Evolutionary conservation across 1,140 invertebrate species (phyloP).

Genomic region (Euglossa dilemma): DNA sequence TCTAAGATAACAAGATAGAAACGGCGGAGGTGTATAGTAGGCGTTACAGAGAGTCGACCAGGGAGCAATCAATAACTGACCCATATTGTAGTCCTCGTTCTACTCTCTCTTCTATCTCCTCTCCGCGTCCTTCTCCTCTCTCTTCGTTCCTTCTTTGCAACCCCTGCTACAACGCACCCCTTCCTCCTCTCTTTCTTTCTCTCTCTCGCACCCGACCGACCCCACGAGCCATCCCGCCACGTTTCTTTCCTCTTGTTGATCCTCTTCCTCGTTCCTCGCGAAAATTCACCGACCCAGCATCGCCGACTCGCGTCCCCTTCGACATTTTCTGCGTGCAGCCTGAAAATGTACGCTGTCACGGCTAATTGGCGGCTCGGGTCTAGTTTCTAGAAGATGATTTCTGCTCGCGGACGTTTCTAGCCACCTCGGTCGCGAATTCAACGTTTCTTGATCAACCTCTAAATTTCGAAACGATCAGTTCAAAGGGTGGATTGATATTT

Average conservation of each 20-base stretch:
- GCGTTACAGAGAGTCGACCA: conserved; percentile 76
- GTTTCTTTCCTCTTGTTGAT: conserved; percentile 35
- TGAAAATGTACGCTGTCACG: background rate
- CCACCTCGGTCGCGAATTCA: background rate
- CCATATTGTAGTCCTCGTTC: conserved; percentile 80
- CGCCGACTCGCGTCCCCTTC: background rate
- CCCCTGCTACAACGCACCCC: conserved; percentile 26
- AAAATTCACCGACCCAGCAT: background rate
- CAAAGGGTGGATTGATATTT: background rate
- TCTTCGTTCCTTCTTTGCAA: conserved; percentile 56
- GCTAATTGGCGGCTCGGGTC: background rate
- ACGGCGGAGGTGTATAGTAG: conserved; percentile 64
- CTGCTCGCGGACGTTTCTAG: no score
- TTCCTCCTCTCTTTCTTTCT: conserved; percentile 14
- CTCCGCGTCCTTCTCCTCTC: conserved; percentile 29
- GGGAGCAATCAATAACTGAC: conserved; percentile 82
- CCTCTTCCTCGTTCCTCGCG: background rate
- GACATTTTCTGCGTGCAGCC: background rate
- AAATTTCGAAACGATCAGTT: background rate
- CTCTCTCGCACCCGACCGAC: conserved; percentile 1
- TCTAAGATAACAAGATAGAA: conserved; percentile 75
- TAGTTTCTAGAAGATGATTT: no score
- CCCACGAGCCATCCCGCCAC: conserved; percentile 4
- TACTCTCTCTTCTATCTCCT: conserved; percentile 60
- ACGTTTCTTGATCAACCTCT: background rate